Evolutionary conservation across 1,140 invertebrate species (phyloP).

Genomic region (Conus ventricosus): DNA sequence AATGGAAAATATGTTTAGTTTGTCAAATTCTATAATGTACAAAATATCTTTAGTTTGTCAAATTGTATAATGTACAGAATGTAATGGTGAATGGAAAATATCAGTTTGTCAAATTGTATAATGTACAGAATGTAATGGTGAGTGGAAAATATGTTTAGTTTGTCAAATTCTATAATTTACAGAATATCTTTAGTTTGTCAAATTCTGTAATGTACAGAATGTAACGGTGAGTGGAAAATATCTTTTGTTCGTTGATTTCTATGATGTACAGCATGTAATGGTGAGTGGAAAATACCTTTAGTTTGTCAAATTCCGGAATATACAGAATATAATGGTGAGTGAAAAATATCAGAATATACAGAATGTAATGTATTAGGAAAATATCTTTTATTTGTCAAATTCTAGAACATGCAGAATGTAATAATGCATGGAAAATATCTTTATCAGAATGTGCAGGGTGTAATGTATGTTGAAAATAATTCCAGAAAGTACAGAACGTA

Average conservation of each 20-base stretch:
- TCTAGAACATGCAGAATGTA: too few relatives aligned
- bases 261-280: slow-evolving; percentile 97
- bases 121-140: slow-evolving; percentile 93
- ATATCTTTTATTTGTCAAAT: too few relatives aligned
- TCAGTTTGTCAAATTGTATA: slow-evolving; percentile 98
- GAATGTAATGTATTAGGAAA: slow-evolving; percentile 81
- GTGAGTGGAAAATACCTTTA: slow-evolving; percentile 57
- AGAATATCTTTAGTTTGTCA: too few relatives aligned
- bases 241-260: slow-evolving; percentile 94
- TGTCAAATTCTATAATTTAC: too few relatives aligned
- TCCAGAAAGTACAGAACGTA: too few relatives aligned
- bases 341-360: slow-evolving; percentile 80
- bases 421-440: slow-evolving; percentile 77
- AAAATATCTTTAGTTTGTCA: slow-evolving; percentile 59
- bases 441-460: too few relatives aligned
- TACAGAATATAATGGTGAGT: slow-evolving; percentile 90
- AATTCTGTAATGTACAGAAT: too few relatives aligned
- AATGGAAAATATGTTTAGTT: slow-evolving; percentile 83
- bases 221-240: too few relatives aligned
- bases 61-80: too few relatives aligned
- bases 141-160: slow-evolving; percentile 39
- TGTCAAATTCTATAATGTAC: slow-evolving; percentile 99
- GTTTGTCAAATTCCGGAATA: slow-evolving; percentile 99
- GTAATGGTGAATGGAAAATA: too few relatives aligned
- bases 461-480: too few relatives aligned